Evolutionary conservation across 2,113 vertebrate genomes (phyloP).

Genomic region (Carettochelys insculpta): DNA sequence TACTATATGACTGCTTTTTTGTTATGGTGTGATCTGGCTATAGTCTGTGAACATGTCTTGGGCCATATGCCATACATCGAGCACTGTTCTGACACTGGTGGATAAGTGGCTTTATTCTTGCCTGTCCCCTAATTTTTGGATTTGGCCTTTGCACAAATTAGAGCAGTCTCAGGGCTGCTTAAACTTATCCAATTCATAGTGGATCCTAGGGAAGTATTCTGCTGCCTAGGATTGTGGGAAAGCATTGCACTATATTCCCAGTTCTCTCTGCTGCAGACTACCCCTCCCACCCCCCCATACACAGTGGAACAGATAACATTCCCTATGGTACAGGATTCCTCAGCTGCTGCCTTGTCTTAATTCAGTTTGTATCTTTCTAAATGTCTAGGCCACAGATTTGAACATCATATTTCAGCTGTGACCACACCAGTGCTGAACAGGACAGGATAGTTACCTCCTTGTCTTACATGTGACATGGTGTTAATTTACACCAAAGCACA

Average conservation of each 20-base stretch:
- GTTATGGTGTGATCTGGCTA: rapidly evolving
- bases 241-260: background rate
- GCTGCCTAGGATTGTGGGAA: background rate
- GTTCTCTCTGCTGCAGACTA: background rate
- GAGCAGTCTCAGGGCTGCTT: background rate
- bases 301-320: background rate
- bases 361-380: background rate
- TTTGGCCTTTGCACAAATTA: background rate
- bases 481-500: background rate
- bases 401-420: background rate
- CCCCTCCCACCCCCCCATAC: too few relatives aligned
- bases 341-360: background rate
- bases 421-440: background rate
- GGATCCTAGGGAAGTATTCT: background rate
- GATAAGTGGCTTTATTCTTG: background rate
- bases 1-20: too few relatives aligned
- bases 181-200: background rate
- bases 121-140: background rate
- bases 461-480: background rate
- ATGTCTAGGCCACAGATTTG: background rate
- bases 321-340: background rate
- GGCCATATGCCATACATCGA: background rate
- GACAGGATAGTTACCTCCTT: background rate
- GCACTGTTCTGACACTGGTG: too few relatives aligned
- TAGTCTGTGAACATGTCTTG: background rate